Evolutionary conservation across 2,888 invertebrate genomes (phyloP).

Genomic region (Pycnomerus fuliginosus): DNA sequence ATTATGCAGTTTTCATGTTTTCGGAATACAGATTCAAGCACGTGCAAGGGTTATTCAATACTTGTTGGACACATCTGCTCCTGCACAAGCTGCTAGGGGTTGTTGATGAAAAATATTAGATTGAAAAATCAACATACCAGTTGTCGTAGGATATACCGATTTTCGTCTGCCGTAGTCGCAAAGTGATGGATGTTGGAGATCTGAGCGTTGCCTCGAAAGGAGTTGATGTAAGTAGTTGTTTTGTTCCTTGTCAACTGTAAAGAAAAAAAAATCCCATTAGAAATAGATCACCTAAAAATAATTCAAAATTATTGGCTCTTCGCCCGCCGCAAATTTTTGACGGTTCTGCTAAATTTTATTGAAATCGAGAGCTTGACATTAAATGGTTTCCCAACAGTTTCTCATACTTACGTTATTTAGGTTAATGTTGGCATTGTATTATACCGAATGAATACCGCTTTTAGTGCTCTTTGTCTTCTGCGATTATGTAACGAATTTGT

Average conservation of each 20-base stretch:
- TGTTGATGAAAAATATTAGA: not conserved
- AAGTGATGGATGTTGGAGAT: slow-evolving; percentile 41
- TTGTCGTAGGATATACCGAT: slow-evolving; percentile 64
- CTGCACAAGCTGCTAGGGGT: slow-evolving; percentile 3
- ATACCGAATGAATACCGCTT: slow-evolving; percentile 15
- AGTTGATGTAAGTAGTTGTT: slow-evolving; percentile 53
- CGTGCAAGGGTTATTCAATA: slow-evolving; percentile 26
- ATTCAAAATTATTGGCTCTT: slow-evolving; percentile 4
- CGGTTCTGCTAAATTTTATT: too few relatives aligned
- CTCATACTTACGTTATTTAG: slow-evolving; percentile 24
- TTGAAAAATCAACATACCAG: slow-evolving; percentile 54
- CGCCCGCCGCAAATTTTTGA: slow-evolving; percentile 2
- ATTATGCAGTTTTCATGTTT: slow-evolving; percentile 39
- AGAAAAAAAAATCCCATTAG: slow-evolving; percentile 28
- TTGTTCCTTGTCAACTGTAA: slow-evolving; percentile 69
- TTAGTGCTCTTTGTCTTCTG: slow-evolving; percentile 17
- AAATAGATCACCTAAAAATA: slow-evolving; percentile 17
- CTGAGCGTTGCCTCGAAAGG: slow-evolving; percentile 46
- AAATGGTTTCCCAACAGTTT: slow-evolving; percentile 17
- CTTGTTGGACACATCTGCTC: slow-evolving; percentile 13
- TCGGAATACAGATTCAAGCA: slow-evolving; percentile 22
- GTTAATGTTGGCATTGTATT: slow-evolving; percentile 25
- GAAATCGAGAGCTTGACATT: not conserved
- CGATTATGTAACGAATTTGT: slow-evolving; percentile 11
- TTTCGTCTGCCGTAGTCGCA: slow-evolving; percentile 54